phyloP scores from a whole-genome alignment of 2,888 invertebrate species.

The Drosophila crucigera region DNA sequence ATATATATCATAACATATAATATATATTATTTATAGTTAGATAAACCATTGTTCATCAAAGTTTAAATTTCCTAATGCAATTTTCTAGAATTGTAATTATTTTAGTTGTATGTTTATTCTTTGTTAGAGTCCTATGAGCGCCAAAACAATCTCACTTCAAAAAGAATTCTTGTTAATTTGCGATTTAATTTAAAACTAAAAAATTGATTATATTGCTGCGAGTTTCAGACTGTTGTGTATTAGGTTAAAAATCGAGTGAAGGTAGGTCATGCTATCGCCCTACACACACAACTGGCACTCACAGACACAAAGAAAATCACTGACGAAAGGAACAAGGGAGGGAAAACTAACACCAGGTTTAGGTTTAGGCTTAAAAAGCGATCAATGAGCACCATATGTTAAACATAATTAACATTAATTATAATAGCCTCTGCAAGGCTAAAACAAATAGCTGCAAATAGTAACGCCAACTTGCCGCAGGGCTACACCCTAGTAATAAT shows the following conservation, averaged over 20 bases:
- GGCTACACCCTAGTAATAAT: neutral
- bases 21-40: neutral
- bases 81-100: neutral
- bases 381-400: neutral
- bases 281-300: neutral
- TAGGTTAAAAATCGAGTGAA: neutral
- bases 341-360: slow-evolving; percentile 30
- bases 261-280: neutral
- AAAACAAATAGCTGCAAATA: neutral
- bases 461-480: neutral
- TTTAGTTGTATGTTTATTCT: neutral
- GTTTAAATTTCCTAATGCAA: neutral
- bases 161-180: neutral
- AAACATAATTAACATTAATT: neutral
- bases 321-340: slow-evolving; percentile 22
- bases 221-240: neutral
- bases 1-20: neutral
- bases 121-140: neutral
- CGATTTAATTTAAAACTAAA: neutral
- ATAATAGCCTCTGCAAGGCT: neutral
- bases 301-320: neutral
- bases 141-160: neutral
- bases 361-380: neutral
- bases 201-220: neutral
- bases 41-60: neutral